Base-by-base conservation (phyloP, 1,140 invertebrate species). In the Alviniconcha marisindica region DNA sequence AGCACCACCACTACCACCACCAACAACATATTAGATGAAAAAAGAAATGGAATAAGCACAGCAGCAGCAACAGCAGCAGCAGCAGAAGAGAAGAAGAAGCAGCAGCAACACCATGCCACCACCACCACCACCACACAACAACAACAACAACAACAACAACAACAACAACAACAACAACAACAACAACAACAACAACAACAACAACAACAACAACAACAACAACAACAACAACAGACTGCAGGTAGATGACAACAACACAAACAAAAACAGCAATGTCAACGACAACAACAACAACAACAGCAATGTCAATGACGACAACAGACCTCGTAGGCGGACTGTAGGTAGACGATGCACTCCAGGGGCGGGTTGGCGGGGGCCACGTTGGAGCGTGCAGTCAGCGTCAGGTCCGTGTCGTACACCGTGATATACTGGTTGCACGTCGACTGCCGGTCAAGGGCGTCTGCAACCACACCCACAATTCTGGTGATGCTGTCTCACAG, bases 351-450 rank as follows among this genome's bases (percentile, higher is more conserved):
- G 74, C 89, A 90, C 28, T 81, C 73, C 5, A 78, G 77, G 1
- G 84, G 86, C 1, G 89, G 88, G 54, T 90, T 88, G 2, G 87
- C 51, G 24, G 85, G 83, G 5, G 89, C 77, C 0, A 86, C 83
- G 21, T 84, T 85, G n/a, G 86, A 80, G n/a, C 86, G 60, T 15
- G 86, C 88, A 14, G 80, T 85, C 7, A 90, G 31, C 1, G 81
- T 81, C 28, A 89, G 81, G 24, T 83, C 82, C 31, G 44, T 81
- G 21, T 90, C 89, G 85, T 86, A 88, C 15, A 90, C 85, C 38
- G 82, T 81, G 7, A 87, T 28, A 44, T 74, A 82, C 4, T 83
- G 73, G 0, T 84, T 85, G 82, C 89, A 90, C 14, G 79, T 85
- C 14, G 85, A 77, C 24, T 77, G 69, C 33, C 83, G 69, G 81